Evolutionary conservation across 2,113 vertebrate species (phyloP), one percentile per base, ranked within the genome.

Genomic region (Himantopus leucocephalus): DNA sequence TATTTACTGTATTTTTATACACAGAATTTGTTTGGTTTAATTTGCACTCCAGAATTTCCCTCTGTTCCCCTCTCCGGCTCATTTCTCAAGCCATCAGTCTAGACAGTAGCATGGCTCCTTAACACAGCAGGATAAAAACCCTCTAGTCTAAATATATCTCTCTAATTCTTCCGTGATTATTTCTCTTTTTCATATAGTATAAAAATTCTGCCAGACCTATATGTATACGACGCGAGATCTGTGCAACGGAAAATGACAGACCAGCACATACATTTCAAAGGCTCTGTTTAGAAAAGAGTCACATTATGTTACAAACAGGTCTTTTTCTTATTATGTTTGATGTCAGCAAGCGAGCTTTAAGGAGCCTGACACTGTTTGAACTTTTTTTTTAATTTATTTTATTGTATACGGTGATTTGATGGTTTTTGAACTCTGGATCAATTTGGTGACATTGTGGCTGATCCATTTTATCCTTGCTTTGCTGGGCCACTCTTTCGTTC

Each of bases 401-500:
- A 74, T 96, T 91, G 85, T 80, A 85, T 94, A 97, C 93, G n/a
- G 95, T 93, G 91, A 97, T 97, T 97, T 97, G 86, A 96, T 92
- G 73, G 73, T 90, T 96, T 97, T 97, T 97, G 97, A 98, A 96
- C 97, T 97, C 85, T 94, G 90, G 96, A 97, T 95, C 91, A 98
- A 96, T 94, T 95, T 97, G 87, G 93, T 97, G 97, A 96, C 97
- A 94, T 64, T 96, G 92, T 94, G 94, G 85, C 91, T 98, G 96
- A 97, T 97, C 96, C 92, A 96, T 96, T 98, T 98, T 96, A 97
- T 97, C 97, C 96, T 96, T 97, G 94, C 97, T 97, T 97, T 98
- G 90, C 97, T 96, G 95, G 96, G 95, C 78, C 93, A 88, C 90
- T 92, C 84, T 90, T 97, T 90, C 96, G 43, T 94, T 97, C 94